These are phyloP conservation scores for Dinoponera quadriceps DNA, from an alignment of 1,140 invertebrate species.

Conservation along the genomic window DNA sequence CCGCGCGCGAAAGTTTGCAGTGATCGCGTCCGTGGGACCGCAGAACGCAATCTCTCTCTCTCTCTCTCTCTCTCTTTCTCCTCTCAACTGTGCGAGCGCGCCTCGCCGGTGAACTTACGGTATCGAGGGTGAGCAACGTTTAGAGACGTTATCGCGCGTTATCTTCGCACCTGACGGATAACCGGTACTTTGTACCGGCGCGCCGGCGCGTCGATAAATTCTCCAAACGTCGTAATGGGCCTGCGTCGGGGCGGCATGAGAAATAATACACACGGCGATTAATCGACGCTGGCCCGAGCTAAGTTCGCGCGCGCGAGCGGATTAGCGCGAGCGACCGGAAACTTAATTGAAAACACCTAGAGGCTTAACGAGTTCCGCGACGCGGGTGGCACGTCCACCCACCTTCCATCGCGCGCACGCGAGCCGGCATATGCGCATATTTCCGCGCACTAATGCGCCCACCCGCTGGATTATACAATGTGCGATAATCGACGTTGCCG, in stretches of 20 bases:
- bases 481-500: slow-evolving; percentile 69
- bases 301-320: slow-evolving; percentile 51
- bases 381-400: slow-evolving; percentile 78
- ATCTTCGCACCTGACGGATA: slow-evolving; percentile 55
- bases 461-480: slow-evolving; percentile 60
- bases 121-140: slow-evolving; percentile 29
- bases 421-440: slow-evolving; percentile 57
- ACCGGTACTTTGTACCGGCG: slow-evolving; percentile 46
- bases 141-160: slow-evolving; percentile 42
- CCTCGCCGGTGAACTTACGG: slow-evolving; percentile 24
- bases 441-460: slow-evolving; percentile 45
- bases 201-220: slow-evolving; percentile 60
- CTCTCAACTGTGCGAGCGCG: neutral
- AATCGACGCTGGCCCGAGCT: slow-evolving; percentile 67
- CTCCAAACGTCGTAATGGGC: slow-evolving; percentile 22
- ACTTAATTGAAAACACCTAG: slow-evolving; percentile 77
- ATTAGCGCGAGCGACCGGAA: slow-evolving; percentile 62
- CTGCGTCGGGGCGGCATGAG: neutral
- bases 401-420: slow-evolving; percentile 66
- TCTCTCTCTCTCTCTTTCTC: too few relatives aligned
- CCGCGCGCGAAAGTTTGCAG: slow-evolving; percentile 21
- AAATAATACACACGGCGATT: slow-evolving; percentile 72
- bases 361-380: slow-evolving; percentile 74
- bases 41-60: neutral
- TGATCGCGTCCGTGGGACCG: slow-evolving; percentile 20